Base-by-base conservation (phyloP, 2,888 invertebrate genomes). In the Eucera pruinosa region DNA sequence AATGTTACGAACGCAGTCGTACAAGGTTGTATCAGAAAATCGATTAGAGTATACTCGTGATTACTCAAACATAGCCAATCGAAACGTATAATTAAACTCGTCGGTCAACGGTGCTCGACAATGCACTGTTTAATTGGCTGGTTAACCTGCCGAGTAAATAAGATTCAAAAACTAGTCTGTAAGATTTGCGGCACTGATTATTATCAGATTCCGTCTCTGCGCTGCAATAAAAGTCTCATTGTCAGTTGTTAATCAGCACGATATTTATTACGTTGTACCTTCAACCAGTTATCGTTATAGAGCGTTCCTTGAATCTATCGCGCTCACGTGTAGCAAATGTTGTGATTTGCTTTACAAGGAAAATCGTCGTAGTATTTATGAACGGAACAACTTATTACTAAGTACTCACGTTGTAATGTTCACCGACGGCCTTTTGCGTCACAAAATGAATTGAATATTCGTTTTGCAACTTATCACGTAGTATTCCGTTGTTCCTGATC, bases 181-280 rank as follows among this genome's bases (percentile, higher is more conserved):
- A 33, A 67, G 61, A 61, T 41, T 41, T 13, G 27, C 13, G 27
- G 13, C 15, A 43, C 20, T 30, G 60, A n/a, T n/a, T n/a, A 30
- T 45, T 57, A 47, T 45, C 33, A 23, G 25, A 55, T 25, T 18
- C 33, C 20, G 55, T 33, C 23, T 48, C 50, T 48, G 48, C 41
- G 48, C 27, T 15, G 47, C 39, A 48, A 48, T 60, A 48, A 68
- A 60, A 39, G 41, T 60, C 41, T 68, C 48, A 68, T 48, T 30
- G 48, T 41, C 20, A 20, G n/a, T 60, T 60, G 60, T 48, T 60
- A 67, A 67, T 67, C 67, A 39, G 25, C 30, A 39, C 30, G 48
- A 60, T 39, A 30, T 67, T 67, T 58, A 41, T 67, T 67, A 27
- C 58, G 48, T 11, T 20, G 15, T 48, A 33, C 30, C 48, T 39